Base-by-base conservation (phyloP, 1,140 invertebrate genomes). In the Aphis craccivora region DNA sequence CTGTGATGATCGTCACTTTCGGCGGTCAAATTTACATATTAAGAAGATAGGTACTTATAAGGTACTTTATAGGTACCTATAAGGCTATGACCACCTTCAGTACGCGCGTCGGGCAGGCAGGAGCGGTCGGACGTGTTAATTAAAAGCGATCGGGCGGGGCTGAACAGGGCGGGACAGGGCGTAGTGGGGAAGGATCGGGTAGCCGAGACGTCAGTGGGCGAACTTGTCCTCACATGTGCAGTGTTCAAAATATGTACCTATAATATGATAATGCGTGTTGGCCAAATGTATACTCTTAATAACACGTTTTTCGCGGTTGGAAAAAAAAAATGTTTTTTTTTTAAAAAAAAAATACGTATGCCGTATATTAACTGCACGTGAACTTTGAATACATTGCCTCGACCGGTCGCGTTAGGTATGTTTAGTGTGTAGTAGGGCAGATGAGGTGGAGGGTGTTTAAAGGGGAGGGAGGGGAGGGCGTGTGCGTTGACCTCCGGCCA, bases 401-500 rank as follows among this genome's bases (percentile, higher is more conserved):
- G 48, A 40, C 35, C 86, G 30, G 60, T 76, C 60, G 30, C 14
- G 30, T 11, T 14, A 14, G 37, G 84, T 86, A 25, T 14, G 37
- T 40, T 84, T 23, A 14, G n/a, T 0, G 9, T 1, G 2, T 7
- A 2, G 7, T 7, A 20, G n/a, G 87, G 53, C 9, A 7, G 23
- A 9, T 84, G 25, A 1, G 25, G 23, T 35, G 22, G 37, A 4
- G 37, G 11, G 60, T 67, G 60, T n/a, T 53, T 60, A 30, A 30
- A 30, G 25, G 14, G 43, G 11, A 30, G 43, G 84, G 9, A 30
- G 88, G 43, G 84, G 43, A 45, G 48, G 48, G 37, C 45, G 91
- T 92, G 91, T 92, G 35, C 91, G 91, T 92, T 92, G 91, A 92
- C 91, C 91, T 83, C 91, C 40, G 60, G 91, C 91, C 91, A 92